Evolutionary conservation across 2,113 vertebrate genomes (phyloP), one percentile per base, ranked within the genome.

Genomic region (Oxygymnocypris stewartii): DNA sequence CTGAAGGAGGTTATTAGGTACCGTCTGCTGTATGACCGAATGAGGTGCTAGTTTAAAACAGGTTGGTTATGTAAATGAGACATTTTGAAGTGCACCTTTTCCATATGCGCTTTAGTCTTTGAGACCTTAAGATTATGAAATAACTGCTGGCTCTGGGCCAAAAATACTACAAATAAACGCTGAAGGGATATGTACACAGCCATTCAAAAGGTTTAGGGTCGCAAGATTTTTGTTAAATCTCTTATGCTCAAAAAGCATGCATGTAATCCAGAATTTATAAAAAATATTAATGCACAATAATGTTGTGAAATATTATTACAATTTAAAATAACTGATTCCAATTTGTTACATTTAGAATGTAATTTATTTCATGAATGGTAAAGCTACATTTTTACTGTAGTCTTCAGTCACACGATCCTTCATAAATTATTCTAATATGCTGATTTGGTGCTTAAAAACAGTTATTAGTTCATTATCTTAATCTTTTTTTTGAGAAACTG

Each of bases 31-130:
- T 42, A n/a, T 63, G 79, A 71, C 25, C 6, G 25, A 82, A 71
- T n/a, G 18, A 71, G 80, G 16, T 4, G 61, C 28, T 82, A 71
- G 47, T 82, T 82, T 71, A 82, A 49, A 51, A 65, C 44, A 23
- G 42, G 80, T 82, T 74, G 67, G 42, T 84, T 84, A 84, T 84
- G 82, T 40, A 84, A 84, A 84, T 84, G 82, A 84, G 82, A 84
- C 82, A 74, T 84, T 84, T 84, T 25, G 13, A 49, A 4, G 69
- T 84, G 82, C 49, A 74, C 31, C 40, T 57, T 67, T 49, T 83
- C 28, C 47, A 51, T 37, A 74, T 69, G 80, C 3, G 31, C 47
- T 73, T 57, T n/a, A 84, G 65, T 73, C 82, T 54, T 84, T n/a
- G 42, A 25, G 67, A 73, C 67, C 12, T 73, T 57, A 73, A 51